Conservation (phyloP, 2,113 vertebrate genomes). For the Poeciliopsis retropinna region DNA sequence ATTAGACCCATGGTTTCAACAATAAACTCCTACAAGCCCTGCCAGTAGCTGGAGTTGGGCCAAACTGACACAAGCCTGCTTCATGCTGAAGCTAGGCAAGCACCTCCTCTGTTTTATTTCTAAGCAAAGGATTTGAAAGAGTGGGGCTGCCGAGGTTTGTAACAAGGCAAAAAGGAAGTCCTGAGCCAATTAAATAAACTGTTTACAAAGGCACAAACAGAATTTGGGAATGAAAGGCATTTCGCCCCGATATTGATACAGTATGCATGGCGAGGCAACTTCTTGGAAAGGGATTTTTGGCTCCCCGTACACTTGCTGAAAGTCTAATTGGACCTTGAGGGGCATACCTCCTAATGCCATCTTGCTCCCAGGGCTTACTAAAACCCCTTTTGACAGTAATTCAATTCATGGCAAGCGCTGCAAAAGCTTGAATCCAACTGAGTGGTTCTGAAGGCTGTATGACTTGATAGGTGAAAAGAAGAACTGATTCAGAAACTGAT, state of each 20-base stretch:
- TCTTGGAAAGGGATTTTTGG: conserved; percentile 26
- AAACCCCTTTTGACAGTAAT: conserved; percentile 34
- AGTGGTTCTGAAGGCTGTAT: conserved; percentile 1
- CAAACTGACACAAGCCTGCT: conserved; percentile 13
- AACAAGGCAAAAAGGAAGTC: conserved; percentile 24
- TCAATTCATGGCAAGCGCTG: conserved; percentile 26
- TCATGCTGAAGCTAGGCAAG: conserved; percentile 5
- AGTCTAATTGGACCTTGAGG: conserved; percentile 56
- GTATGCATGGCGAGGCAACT: conserved; percentile 39
- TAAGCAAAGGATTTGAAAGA: conserved; percentile 8
- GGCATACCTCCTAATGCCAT: conserved; percentile 33
- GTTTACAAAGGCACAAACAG: conserved; percentile 29
- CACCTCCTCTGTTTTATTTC: conserved; percentile 28
- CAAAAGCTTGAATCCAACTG: conserved; percentile 12
- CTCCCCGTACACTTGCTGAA: conserved; percentile 24
- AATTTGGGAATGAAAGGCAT: conserved; percentile 16
- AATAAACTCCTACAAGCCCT: conserved; percentile 22
- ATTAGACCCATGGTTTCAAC: not conserved
- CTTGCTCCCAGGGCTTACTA: conserved; percentile 19
- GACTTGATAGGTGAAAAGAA: conserved; percentile 14
- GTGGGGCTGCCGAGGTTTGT: conserved; percentile 2
- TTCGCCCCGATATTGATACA: conserved; percentile 12
- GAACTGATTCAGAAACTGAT: not conserved
- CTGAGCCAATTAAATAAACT: conserved; percentile 27
- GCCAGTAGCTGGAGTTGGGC: conserved; percentile 20